These are phyloP conservation scores for Pseudorectes ferrugineus DNA, from an alignment of 2,113 vertebrate genomes.

Conservation along the genomic window DNA sequence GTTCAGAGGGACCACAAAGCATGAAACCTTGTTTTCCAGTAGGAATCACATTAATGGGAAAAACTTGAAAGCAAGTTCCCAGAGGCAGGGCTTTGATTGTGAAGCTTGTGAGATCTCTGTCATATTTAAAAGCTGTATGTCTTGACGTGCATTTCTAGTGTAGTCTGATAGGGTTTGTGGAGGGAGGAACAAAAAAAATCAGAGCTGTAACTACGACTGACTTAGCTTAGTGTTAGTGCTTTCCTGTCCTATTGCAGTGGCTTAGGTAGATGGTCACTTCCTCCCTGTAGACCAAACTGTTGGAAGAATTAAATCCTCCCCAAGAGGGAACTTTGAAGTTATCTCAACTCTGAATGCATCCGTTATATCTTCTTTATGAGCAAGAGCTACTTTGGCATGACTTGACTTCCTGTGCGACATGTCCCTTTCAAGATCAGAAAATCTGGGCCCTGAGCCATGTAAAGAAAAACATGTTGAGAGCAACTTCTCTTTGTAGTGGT, in stretches of 20 bases:
- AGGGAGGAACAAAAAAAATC: not conserved
- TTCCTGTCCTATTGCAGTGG: not conserved
- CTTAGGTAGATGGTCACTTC: conserved; percentile 18
- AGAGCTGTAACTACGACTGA: not conserved
- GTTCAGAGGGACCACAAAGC: not conserved
- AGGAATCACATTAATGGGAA: not conserved
- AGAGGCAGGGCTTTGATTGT: not conserved
- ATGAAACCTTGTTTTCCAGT: not conserved
- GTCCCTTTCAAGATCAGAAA: conserved; percentile 4
- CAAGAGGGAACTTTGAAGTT: conserved; percentile 27
- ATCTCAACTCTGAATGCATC: conserved; percentile 2
- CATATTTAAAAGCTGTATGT: not conserved
- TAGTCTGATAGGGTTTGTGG: not conserved
- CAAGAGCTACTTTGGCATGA: conserved; percentile 1
- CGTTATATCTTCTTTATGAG: not conserved
- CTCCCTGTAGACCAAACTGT: not conserved
- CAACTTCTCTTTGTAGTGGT: not conserved
- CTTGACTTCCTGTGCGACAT: not conserved
- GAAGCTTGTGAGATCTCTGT: not conserved
- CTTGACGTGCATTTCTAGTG: not conserved
- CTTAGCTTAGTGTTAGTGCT: not conserved
- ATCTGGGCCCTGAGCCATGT: conserved; percentile 7
- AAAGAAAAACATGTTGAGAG: not conserved
- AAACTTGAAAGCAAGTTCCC: not conserved
- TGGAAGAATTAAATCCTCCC: conserved; percentile 27